Evolutionary conservation across 2,888 invertebrate genomes (phyloP), one percentile per base, ranked within the genome.

Genomic region (Folsomia candida): DNA sequence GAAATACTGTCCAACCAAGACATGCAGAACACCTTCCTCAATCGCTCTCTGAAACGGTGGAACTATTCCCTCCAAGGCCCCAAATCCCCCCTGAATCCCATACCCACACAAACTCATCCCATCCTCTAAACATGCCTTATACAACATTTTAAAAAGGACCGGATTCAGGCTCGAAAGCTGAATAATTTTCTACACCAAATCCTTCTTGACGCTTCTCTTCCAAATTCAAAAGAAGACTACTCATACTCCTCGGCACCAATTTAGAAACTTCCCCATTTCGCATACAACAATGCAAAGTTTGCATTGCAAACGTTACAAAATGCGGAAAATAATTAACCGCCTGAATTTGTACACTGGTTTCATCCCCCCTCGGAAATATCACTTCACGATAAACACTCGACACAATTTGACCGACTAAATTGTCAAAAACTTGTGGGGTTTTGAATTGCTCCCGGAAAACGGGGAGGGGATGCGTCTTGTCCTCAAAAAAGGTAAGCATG

Each of bases 81-180:
- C 75, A 67, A 65, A 72, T 14, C 67, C 72, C 24, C 64, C 65
- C 37, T 76, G 76, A 11, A 78, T 61, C 2, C 54, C 57, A 57
- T 78, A 79, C 26, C 77, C 26, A n/a, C 71, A 61, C 60, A 72
- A 54, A 18, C 74, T 72, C 51, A 70, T 72, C 2, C 71, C 71
- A 61, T 75, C 76, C 25, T 74, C 71, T n/a, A 78, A 37, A 60
- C 77, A 76, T 18, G 78, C 78, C 14, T 74, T 70, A 24, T 72
- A 54, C 22, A 72, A 77, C 59, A 78, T 64, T 22, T 69, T 54
- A 1, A 76, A 47, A 4, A 78, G 29, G 6, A 69, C 22, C 2
- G 69, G 60, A 60, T 77, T 79, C 2, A 59, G 18, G 20, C 68
- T 57, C 54, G 74, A 75, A 18, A 76, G 59, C 3, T 72, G 68